Base-by-base conservation (phyloP, 2,113 vertebrate genomes). In the Corythaeola cristata region DNA sequence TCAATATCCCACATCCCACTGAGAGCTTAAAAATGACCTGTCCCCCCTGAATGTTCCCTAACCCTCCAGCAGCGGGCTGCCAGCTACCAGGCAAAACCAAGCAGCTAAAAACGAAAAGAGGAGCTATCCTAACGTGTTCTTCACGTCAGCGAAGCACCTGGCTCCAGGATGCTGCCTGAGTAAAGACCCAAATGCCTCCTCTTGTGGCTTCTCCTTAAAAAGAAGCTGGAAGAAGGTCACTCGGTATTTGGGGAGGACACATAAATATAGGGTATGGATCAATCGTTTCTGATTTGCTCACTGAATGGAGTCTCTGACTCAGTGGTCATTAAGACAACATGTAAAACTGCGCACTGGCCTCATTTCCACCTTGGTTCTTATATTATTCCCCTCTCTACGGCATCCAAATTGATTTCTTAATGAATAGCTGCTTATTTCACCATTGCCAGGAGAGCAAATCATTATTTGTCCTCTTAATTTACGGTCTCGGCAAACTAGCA, bases 351-450 rank as follows among this genome's bases (percentile, higher is more conserved):
- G 37, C 1, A 0, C n/a, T 24, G 67, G 22, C 76, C 88, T 69
- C 85, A 37, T 84, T 80, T 30, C 85, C 64, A 58, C 77, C 76
- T 64, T 9, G 63, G 45, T 41, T 60, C 59, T 60, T 41, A 0
- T 1, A 24, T 28, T 18, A 44, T 72, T 59, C 44, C 30, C 35
- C 22, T 73, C 45, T 32, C 85, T 44, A 8, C 63, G 30, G 45
- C 74, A 62, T 39, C 72, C 84, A 20, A 55, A 93, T 73, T 13
- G 72, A 94, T 89, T 91, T 89, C 88, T 37, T 69, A 52, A 62
- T 32, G 55, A 86, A 77, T 3, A 86, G 63, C 68, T 69, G 76
- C 80, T 89, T 30, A 41, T 86, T 72, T 41, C 89, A 23, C 41
- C n/a, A 12, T 15, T 21, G 53, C 58, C 73, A 89, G 39, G 59